A percentile compares a stretch with the other conserved stretches of the same genome.
phyloP scores from a whole-genome alignment of 2,797 vertebrate species.

The Rhynchotus rufescens region DNA sequence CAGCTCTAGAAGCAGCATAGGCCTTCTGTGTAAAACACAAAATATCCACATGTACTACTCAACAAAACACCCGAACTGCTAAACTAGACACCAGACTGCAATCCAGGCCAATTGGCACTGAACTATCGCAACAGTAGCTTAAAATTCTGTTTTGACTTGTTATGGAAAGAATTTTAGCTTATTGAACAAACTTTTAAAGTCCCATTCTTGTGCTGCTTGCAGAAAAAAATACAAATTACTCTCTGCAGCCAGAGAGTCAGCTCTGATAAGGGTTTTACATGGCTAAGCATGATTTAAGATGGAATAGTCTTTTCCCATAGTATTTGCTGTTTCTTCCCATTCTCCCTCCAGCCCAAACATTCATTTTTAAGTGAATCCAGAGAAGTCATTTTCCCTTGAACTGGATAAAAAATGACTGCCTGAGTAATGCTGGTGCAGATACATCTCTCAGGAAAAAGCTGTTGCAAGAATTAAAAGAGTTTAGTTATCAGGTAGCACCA shows the following conservation, averaged over 20 bases:
- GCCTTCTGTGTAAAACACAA: background rate
- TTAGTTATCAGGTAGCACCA: background rate
- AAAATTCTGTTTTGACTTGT: background rate
- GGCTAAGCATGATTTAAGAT: conserved; percentile 65
- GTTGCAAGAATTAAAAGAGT: background rate
- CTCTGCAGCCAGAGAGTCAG: conserved; percentile 51
- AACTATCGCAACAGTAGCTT: background rate
- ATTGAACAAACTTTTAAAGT: conserved; percentile 49
- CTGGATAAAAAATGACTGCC: background rate
- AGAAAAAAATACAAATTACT: conserved; percentile 9
- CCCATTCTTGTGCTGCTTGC: conserved; percentile 33
- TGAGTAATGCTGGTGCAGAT: background rate
- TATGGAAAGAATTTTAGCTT: conserved; percentile 12
- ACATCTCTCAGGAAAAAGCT: background rate
- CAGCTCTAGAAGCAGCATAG: background rate
- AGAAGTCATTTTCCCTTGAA: conserved; percentile 20
- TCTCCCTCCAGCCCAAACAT: conserved; percentile 1
- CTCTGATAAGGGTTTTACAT: conserved; percentile 59
- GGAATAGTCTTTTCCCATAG: conserved; percentile 25
- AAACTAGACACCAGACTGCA: background rate
- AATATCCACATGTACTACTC: background rate
- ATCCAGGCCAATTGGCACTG: background rate
- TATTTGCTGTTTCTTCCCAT: conserved; percentile 19
- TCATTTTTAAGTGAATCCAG: conserved; percentile 36
- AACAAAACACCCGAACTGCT: background rate